Evolutionary conservation across 2,113 vertebrate genomes (phyloP).

Genomic region (Cyprinodon tularosa): DNA sequence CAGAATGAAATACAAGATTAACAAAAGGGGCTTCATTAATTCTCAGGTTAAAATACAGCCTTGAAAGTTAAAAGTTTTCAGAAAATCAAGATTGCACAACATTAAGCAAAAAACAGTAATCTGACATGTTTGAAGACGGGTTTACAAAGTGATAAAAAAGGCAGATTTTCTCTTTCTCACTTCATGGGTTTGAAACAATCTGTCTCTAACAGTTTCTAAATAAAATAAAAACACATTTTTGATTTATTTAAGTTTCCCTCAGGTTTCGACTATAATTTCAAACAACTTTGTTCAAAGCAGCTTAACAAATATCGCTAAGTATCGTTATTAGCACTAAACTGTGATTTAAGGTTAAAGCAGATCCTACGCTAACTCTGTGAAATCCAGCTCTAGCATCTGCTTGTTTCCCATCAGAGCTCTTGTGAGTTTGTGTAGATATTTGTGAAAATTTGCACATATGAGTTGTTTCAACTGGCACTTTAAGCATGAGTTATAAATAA

Average conservation of each 20-base stretch:
- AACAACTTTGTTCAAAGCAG: not conserved
- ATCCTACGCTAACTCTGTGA: not conserved
- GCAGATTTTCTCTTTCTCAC: too few relatives aligned
- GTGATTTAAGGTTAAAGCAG: not conserved
- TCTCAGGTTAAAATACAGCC: not conserved
- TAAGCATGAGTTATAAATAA: conserved; percentile 8
- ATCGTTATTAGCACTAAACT: not conserved
- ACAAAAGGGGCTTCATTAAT: not conserved
- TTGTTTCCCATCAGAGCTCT: conserved; percentile 2
- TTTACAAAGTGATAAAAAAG: not conserved
- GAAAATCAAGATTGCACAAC: not conserved
- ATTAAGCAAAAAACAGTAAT: not conserved
- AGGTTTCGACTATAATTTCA: too few relatives aligned
- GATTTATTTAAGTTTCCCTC: too few relatives aligned
- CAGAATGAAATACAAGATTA: not conserved
- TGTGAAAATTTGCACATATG: conserved; percentile 38
- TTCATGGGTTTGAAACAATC: too few relatives aligned
- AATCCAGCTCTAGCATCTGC: not conserved
- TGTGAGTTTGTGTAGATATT: conserved; percentile 27
- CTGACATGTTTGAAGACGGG: not conserved
- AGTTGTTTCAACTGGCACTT: conserved; percentile 1
- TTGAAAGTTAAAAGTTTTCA: not conserved
- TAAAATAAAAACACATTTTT: too few relatives aligned
- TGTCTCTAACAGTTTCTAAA: too few relatives aligned
- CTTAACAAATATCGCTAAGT: not conserved